Evolutionary conservation across 92 coral and sea anemone genomes (phyloP).

Genomic region (Pocillopora grandis): DNA sequence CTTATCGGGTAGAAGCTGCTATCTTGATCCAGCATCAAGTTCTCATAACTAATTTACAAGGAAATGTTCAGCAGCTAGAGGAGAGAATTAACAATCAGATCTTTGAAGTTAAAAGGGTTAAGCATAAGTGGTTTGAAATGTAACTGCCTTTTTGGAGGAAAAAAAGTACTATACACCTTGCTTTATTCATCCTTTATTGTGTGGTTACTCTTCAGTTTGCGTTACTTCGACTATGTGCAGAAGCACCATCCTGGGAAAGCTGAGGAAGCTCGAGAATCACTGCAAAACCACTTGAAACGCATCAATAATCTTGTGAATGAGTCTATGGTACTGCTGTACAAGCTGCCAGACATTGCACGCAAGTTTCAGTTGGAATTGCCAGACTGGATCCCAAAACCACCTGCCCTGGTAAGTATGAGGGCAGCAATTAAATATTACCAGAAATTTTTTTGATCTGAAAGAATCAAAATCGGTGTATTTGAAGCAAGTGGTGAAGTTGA

Average conservation of each 20-base stretch:
- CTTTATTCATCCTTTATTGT: not conserved
- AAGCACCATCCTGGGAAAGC: slow-evolving; percentile 63
- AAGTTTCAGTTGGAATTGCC: slow-evolving; percentile 76
- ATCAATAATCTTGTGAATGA: slow-evolving; percentile 79
- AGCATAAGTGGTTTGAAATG: too few relatives aligned
- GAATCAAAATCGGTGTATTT: too few relatives aligned
- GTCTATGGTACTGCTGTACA: slow-evolving; percentile 83
- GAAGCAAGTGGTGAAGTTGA: too few relatives aligned
- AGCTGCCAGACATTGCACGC: slow-evolving; percentile 78
- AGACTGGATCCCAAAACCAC: slow-evolving; percentile 79
- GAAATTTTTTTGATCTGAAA: not conserved
- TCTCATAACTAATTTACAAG: too few relatives aligned
- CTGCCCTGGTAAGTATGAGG: slow-evolving; percentile 57
- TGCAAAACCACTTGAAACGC: slow-evolving; percentile 62
- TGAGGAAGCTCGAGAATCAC: slow-evolving; percentile 55
- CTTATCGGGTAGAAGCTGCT: too few relatives aligned
- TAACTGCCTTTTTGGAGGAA: not conserved
- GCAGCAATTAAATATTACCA: not conserved
- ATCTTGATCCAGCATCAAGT: too few relatives aligned
- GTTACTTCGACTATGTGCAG: slow-evolving; percentile 64
- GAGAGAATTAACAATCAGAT: too few relatives aligned
- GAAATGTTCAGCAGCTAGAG: too few relatives aligned
- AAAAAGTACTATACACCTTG: not conserved
- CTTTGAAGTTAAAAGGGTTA: too few relatives aligned
- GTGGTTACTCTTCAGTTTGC: slow-evolving; percentile 43